A percentile compares a stretch with the other conserved stretches of the same genome.
Conservation (phyloP, 2,113 vertebrate genomes). For the Microcebus lehilahytsara region DNA sequence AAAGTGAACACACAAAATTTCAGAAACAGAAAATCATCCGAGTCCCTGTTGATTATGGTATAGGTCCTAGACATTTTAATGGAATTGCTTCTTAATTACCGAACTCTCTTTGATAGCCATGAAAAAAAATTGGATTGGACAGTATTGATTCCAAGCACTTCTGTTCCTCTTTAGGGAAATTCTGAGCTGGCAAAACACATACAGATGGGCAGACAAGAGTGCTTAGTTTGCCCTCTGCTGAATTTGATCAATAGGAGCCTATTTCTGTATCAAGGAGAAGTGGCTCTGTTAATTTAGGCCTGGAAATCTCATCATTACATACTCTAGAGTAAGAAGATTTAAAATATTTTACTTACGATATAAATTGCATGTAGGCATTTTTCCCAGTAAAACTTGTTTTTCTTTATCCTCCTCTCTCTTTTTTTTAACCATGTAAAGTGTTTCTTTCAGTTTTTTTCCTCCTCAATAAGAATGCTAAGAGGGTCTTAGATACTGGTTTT, state of each 20-base stretch:
- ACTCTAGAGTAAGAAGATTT: slow-evolving; percentile 65
- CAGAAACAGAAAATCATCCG: slow-evolving; percentile 53
- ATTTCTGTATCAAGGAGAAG: slow-evolving; percentile 86
- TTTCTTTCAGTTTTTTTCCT: neutral
- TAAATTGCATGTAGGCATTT: slow-evolving; percentile 59
- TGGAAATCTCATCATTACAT: slow-evolving; percentile 82
- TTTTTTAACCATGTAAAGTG: neutral
- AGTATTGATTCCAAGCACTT: slow-evolving; percentile 89
- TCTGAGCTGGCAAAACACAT: slow-evolving; percentile 84
- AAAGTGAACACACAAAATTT: slow-evolving; percentile 53
- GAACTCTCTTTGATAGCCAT: slow-evolving; percentile 86
- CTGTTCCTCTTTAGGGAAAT: slow-evolving; percentile 84
- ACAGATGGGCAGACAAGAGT: slow-evolving; percentile 83
- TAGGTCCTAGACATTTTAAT: slow-evolving; percentile 83
- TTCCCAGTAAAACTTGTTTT: slow-evolving; percentile 48
- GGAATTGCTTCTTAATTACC: slow-evolving; percentile 88
- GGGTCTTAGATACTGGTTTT: neutral
- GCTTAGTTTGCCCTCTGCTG: slow-evolving; percentile 84
- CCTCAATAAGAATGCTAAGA: neutral
- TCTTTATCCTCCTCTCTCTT: neutral
- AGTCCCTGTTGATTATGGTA: slow-evolving; percentile 71
- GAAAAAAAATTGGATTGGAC: slow-evolving; percentile 87
- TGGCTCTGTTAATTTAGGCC: slow-evolving; percentile 84
- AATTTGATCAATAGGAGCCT: slow-evolving; percentile 87
- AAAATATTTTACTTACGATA: slow-evolving; percentile 64